A percentile compares a stretch with the other conserved stretches of the same genome.
Evolutionary conservation across 64 coral and sea anemone species (phyloP).

Genomic region (Montipora efflorescens): DNA sequence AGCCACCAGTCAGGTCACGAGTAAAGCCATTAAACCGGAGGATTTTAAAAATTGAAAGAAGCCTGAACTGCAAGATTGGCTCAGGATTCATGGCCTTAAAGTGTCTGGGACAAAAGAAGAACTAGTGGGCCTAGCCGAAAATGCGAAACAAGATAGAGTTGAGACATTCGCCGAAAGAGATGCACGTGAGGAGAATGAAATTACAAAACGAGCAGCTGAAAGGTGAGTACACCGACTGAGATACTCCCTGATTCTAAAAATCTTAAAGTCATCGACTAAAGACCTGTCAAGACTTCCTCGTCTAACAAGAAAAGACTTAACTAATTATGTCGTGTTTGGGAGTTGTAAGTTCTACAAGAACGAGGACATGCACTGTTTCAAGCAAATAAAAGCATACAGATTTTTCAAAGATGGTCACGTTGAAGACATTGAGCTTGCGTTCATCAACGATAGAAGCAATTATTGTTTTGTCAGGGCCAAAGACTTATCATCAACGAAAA

Average conservation of each 20-base stretch:
- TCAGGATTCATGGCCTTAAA: background rate
- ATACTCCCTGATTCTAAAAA: background rate
- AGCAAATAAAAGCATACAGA: background rate
- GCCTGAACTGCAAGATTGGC: background rate
- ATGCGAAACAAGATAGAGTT: background rate
- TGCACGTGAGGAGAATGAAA: background rate
- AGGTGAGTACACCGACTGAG: slow-evolving; percentile 13
- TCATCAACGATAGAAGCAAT: background rate
- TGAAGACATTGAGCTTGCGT: slow-evolving; percentile 6
- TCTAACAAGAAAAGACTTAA: slow-evolving; percentile 24
- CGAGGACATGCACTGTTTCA: background rate
- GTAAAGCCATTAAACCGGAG: too few relatives aligned
- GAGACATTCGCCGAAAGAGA: background rate
- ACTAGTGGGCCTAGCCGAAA: background rate
- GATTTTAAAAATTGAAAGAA: background rate
- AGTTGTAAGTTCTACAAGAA: slow-evolving; percentile 11
- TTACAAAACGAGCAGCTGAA: slow-evolving; percentile 4
- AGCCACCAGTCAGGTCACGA: background rate
- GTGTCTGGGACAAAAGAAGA: background rate
- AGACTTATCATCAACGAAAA: background rate
- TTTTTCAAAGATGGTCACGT: slow-evolving; percentile 19
- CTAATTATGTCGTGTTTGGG: slow-evolving; percentile 7
- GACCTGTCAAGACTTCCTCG: background rate
- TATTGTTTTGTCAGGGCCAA: background rate
- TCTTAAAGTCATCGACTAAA: background rate